Conservation (phyloP, 2,888 invertebrate species). For the Allophyes oxyacanthae region DNA sequence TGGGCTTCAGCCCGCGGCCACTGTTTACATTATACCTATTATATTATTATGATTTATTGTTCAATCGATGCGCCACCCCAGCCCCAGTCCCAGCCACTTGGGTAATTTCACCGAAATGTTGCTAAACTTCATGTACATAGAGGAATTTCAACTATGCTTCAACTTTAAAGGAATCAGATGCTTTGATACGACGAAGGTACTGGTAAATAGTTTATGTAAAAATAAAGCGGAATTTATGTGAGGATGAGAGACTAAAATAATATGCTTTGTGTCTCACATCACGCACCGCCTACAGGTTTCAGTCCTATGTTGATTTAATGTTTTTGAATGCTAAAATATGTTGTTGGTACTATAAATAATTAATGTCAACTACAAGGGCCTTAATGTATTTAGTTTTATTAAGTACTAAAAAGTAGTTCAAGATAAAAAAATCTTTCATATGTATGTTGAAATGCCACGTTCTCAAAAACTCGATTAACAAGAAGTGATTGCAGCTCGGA, state of each 20-base stretch:
- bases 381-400: background rate
- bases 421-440: background rate
- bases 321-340: constrained; percentile 7
- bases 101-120: constrained; percentile 80
- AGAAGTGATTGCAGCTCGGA: constrained; percentile 29
- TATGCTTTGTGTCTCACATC: constrained; percentile 41
- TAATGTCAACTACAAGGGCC: background rate
- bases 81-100: constrained; percentile 62
- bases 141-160: constrained; percentile 83
- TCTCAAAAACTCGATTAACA: constrained; percentile 20
- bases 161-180: constrained; percentile 76
- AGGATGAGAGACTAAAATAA: constrained; percentile 38
- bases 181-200: constrained; percentile 76
- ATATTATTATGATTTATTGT: constrained; percentile 87
- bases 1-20: constrained; percentile 65
- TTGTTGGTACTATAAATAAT: background rate
- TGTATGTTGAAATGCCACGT: too few species aligned
- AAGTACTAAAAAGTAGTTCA: background rate
- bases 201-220: constrained; percentile 56
- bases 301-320: constrained; percentile 11
- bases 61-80: constrained; percentile 79
- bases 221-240: constrained; percentile 50
- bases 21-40: constrained; percentile 85
- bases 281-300: constrained; percentile 10
- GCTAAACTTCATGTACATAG: constrained; percentile 74